Evolutionary conservation across 1,140 invertebrate species (phyloP).

Genomic region (Copidosoma floridanum): DNA sequence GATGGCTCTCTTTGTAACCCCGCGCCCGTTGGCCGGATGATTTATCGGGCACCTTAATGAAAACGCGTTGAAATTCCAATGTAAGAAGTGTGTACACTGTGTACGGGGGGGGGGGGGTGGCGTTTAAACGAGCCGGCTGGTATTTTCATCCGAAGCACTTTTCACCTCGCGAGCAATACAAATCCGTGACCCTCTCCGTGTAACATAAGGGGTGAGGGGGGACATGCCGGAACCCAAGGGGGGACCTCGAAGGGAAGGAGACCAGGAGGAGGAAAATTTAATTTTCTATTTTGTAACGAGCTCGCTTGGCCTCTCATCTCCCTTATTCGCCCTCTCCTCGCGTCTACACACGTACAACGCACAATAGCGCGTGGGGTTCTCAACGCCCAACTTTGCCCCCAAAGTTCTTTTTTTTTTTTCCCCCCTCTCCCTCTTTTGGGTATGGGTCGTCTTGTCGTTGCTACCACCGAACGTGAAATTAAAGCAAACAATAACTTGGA

Average conservation of each 20-base stretch:
- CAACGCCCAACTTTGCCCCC: constrained; percentile 27
- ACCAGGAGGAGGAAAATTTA: constrained; percentile 43
- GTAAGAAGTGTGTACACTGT: no score
- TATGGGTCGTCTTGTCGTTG: no score
- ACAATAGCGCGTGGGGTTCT: constrained; percentile 37
- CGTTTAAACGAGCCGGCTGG: no score
- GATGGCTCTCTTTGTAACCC: background rate
- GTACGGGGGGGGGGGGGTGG: no score
- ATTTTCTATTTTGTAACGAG: constrained; percentile 48
- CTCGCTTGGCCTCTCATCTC: constrained; percentile 35
- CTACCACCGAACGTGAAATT: no score
- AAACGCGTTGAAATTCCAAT: constrained; percentile 12
- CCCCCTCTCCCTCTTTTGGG: no score
- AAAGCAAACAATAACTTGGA: constrained; percentile 23
- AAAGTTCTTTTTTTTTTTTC: background rate
- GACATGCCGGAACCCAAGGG: constrained; percentile 24
- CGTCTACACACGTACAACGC: constrained; percentile 37
- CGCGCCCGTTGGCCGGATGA: background rate
- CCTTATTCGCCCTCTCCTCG: constrained; percentile 12
- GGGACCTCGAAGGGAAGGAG: constrained; percentile 13
- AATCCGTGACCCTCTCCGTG: constrained; percentile 21
- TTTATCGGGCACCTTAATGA: constrained; percentile 22
- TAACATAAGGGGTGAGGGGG: constrained; percentile 30
- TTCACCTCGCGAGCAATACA: constrained; percentile 19
- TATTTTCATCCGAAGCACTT: background rate